These are phyloP conservation scores for Gopherus flavomarginatus DNA, from an alignment of 2,113 vertebrate species.

Conservation along the genomic window DNA sequence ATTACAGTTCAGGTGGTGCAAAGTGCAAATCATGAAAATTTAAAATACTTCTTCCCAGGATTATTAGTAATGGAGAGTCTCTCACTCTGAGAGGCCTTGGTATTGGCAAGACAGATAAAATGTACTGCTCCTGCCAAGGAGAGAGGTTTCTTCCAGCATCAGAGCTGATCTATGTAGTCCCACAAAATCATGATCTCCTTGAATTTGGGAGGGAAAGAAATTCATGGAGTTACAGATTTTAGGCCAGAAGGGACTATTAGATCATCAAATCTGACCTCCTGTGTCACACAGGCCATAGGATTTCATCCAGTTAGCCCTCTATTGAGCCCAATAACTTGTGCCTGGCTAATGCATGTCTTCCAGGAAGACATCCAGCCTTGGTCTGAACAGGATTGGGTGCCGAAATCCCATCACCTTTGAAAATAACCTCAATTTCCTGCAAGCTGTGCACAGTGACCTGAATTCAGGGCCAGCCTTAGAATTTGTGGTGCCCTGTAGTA, in stretches of 20 bases:
- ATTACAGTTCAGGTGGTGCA: conserved; percentile 72
- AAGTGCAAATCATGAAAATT: conserved; percentile 81
- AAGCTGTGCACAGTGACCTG: not conserved
- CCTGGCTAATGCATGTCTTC: not conserved
- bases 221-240: not conserved
- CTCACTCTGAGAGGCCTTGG: conserved; percentile 59
- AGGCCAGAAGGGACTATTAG: not conserved
- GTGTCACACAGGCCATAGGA: not conserved
- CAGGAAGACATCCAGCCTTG: not conserved
- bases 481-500: not conserved
- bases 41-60: conserved; percentile 78
- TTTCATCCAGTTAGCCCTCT: not conserved
- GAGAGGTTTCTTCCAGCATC: conserved; percentile 54
- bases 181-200: conserved; percentile 22
- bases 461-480: not conserved
- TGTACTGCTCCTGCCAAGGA: conserved; percentile 50
- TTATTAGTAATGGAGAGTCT: conserved; percentile 83
- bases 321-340: not conserved
- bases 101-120: conserved; percentile 72
- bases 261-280: not conserved
- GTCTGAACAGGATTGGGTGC: not conserved
- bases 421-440: not conserved
- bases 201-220: not conserved
- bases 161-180: conserved; percentile 35
- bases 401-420: not conserved